Evolutionary conservation across 2,113 vertebrate species (phyloP), one percentile per base, ranked within the genome.

Genomic region (Calonectris borealis): DNA sequence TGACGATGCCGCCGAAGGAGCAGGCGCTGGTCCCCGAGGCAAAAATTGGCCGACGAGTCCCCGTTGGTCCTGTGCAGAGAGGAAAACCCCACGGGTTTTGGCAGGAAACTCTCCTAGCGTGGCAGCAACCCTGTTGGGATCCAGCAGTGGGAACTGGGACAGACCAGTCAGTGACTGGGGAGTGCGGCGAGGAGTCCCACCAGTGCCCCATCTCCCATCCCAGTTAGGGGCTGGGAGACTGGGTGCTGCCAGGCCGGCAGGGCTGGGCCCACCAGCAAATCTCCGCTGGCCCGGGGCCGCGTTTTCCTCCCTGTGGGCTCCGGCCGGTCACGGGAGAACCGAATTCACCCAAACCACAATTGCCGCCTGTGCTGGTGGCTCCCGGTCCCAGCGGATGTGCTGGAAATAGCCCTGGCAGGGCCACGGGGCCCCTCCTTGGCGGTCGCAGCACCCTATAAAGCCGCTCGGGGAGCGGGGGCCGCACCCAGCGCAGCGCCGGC

Each of bases 331-430:
- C 1, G 10, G 71, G 52, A 48, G 69, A 8, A 62, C 29, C 38
- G 3, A 21, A 21, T 68, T 93, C 70, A 36, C 68, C 93, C 89
- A 96, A 91, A 92, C 98, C 98, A 93, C 97, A 98, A 86, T 87
- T 92, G 93, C 93, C 22, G 91, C 40, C 93, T 93, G 93, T 34
- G 87, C 96, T 60, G 83, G 81, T 55, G 70, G 81, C 86, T 79
- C 46, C 34, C 15, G 7, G 65, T 77, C 55, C 2, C n/a, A 4
- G 70, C 76, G 84, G 97, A 97, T 96, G 91, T 61, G 93, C 97
- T 92, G 88, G 88, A 97, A 96, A 97, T 96, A 97, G 83, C 77
- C 60, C 55, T 90, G 97, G 75, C 54, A 32, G 11, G 25, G 27
- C 36, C 7, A 7, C 54, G 0, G 7, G 34, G 57, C 34, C 84